Evolutionary conservation across 2,888 invertebrate species (phyloP).

Genomic region (Philereme transversata): DNA sequence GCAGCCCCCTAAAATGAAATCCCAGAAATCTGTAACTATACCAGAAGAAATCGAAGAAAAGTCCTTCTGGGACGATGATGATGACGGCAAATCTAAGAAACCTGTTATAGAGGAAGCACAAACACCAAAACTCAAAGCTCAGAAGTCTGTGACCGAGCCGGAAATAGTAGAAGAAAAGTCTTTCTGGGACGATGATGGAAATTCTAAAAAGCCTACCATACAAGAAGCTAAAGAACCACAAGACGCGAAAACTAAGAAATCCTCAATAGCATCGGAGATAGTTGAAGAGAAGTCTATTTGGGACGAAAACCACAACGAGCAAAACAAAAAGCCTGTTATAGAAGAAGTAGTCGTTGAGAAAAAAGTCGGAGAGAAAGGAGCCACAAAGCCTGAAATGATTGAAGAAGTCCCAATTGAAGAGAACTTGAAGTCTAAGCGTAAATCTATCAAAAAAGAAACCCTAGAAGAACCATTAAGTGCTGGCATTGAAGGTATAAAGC

Average conservation of each 20-base stretch:
- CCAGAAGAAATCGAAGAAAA: constrained; percentile 57
- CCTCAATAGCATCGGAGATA: constrained; percentile 53
- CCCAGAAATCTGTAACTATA: constrained; percentile 55
- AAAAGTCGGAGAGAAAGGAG: constrained; percentile 59
- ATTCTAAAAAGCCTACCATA: constrained; percentile 50
- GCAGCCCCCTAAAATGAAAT: constrained; percentile 38
- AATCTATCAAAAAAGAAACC: constrained; percentile 73
- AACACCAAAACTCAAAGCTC: constrained; percentile 35
- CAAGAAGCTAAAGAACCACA: constrained; percentile 54
- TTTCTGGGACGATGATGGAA: constrained; percentile 60
- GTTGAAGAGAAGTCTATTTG: constrained; percentile 67
- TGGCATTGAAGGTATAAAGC: constrained; percentile 78
- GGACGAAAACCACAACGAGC: constrained; percentile 72
- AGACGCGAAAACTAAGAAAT: constrained; percentile 46
- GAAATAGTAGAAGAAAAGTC: constrained; percentile 58
- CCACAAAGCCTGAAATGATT: constrained; percentile 65
- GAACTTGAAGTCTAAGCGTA: constrained; percentile 68
- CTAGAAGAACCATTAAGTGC: constrained; percentile 78
- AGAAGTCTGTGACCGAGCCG: constrained; percentile 58
- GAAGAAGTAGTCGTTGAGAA: constrained; percentile 60
- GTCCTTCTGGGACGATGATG: constrained; percentile 61
- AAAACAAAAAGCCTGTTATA: constrained; percentile 54
- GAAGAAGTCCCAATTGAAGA: constrained; percentile 68
- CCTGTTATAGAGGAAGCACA: constrained; percentile 47
- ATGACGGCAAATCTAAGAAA: constrained; percentile 56